phyloP scores from a whole-genome alignment of 2,888 invertebrate species.

The Acronicta psi region DNA sequence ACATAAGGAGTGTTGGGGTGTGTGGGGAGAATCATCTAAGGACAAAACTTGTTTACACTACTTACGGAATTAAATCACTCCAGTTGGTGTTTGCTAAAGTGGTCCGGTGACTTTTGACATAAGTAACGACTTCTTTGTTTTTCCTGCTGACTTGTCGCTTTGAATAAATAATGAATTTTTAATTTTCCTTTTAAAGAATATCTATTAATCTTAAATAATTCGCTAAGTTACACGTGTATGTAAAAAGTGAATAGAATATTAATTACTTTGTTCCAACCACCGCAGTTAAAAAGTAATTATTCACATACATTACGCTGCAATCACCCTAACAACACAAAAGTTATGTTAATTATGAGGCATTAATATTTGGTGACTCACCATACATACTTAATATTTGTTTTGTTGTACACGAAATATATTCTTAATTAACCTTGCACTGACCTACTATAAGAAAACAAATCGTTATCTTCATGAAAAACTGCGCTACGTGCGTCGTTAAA shows the following conservation, averaged over 20 bases:
- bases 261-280: conserved; percentile 4
- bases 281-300: conserved; percentile 25
- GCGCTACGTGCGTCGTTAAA: conserved; percentile 47
- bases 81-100: conserved; percentile 73
- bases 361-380: conserved; percentile 39
- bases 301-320: conserved; percentile 33
- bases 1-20: conserved; percentile 63
- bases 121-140: conserved; percentile 43
- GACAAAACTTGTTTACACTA: conserved; percentile 84
- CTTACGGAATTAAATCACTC: conserved; percentile 84
- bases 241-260: not conserved
- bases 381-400: conserved; percentile 17
- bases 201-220: too few species aligned
- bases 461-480: conserved; percentile 11
- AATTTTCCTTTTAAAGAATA: too few species aligned
- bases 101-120: conserved; percentile 62
- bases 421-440: conserved; percentile 15
- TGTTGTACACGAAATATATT: conserved; percentile 8
- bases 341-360: conserved; percentile 44
- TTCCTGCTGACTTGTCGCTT: conserved; percentile 17
- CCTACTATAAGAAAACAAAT: conserved; percentile 27
- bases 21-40: conserved; percentile 68
- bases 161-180: conserved; percentile 1
- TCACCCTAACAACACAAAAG: conserved; percentile 33
- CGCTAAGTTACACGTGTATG: not conserved